Conservation (phyloP, 1,140 invertebrate genomes). For the Papilio machaon region DNA sequence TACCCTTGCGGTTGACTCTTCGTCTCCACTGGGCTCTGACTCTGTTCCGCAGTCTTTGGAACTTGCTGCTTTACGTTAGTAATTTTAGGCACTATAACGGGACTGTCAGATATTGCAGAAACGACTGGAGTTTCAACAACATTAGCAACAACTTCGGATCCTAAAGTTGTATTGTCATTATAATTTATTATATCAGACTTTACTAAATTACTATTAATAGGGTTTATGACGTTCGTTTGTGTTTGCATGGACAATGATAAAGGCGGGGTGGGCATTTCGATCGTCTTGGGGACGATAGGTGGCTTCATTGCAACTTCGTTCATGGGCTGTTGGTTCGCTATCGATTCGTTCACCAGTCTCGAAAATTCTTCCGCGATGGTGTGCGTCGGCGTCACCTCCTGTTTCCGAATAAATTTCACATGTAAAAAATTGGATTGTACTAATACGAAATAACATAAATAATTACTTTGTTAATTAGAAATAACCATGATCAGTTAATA, state of each 20-base stretch:
- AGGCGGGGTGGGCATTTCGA: slow-evolving; percentile 54
- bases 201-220: slow-evolving; percentile 71
- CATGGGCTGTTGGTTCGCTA: slow-evolving; percentile 62
- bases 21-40: slow-evolving; percentile 62
- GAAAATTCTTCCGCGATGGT: slow-evolving; percentile 71
- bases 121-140: slow-evolving; percentile 70
- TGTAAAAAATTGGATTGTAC: slow-evolving; percentile 7
- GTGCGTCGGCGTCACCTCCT: slow-evolving; percentile 56
- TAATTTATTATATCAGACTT: slow-evolving; percentile 76
- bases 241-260: slow-evolving; percentile 58
- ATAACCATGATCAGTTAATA: too few relatives aligned
- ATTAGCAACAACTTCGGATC: slow-evolving; percentile 62
- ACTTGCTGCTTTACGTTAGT: slow-evolving; percentile 63
- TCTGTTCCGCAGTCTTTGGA: slow-evolving; percentile 68
- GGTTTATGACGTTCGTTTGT: slow-evolving; percentile 68
- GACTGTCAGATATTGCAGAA: slow-evolving; percentile 75
- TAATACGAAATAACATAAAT: too few relatives aligned
- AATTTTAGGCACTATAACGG: slow-evolving; percentile 79
- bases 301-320: slow-evolving; percentile 63
- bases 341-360: slow-evolving; percentile 68
- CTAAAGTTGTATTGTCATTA: slow-evolving; percentile 71
- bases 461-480: too few relatives aligned
- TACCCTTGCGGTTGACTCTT: slow-evolving; percentile 60
- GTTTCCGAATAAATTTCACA: slow-evolving; percentile 38
- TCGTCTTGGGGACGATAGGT: slow-evolving; percentile 61